Evolutionary conservation across 2,888 invertebrate genomes (phyloP).

Genomic region (Ophraella communa): DNA sequence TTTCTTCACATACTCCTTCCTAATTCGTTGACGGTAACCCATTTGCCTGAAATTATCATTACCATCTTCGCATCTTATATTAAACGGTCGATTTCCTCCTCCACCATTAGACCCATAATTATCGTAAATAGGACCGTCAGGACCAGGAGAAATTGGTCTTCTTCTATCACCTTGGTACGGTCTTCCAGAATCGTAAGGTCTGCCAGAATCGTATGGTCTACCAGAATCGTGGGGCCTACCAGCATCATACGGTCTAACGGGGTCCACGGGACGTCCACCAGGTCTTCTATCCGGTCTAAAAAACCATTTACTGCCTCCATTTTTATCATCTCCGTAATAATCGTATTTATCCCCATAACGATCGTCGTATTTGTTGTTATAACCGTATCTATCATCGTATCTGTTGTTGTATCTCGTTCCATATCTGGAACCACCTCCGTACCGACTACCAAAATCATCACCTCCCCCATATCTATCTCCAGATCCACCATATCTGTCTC

Average conservation of each 20-base stretch:
- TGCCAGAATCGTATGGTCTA: slow-evolving; percentile 37
- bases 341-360: slow-evolving; percentile 46
- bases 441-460: slow-evolving; percentile 37
- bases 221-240: slow-evolving; percentile 40
- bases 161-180: slow-evolving; percentile 39
- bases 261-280: slow-evolving; percentile 45
- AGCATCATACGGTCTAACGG: slow-evolving; percentile 37
- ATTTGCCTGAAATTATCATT: slow-evolving; percentile 81
- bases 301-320: slow-evolving; percentile 55
- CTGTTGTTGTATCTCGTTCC: slow-evolving; percentile 48
- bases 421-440: slow-evolving; percentile 53
- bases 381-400: slow-evolving; percentile 46
- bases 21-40: slow-evolving; percentile 77
- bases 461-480: slow-evolving; percentile 41
- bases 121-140: slow-evolving; percentile 59
- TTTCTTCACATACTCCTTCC: slow-evolving; percentile 78
- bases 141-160: slow-evolving; percentile 55
- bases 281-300: slow-evolving; percentile 54
- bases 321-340: slow-evolving; percentile 53
- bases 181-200: slow-evolving; percentile 26
- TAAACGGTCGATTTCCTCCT: slow-evolving; percentile 50
- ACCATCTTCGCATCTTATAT: slow-evolving; percentile 77
- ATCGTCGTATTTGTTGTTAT: slow-evolving; percentile 48
- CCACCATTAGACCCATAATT: slow-evolving; percentile 45
- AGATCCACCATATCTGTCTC: slow-evolving; percentile 36